Conservation (phyloP, 2,113 vertebrate species). For the Chaetorhynchus papuensis region DNA sequence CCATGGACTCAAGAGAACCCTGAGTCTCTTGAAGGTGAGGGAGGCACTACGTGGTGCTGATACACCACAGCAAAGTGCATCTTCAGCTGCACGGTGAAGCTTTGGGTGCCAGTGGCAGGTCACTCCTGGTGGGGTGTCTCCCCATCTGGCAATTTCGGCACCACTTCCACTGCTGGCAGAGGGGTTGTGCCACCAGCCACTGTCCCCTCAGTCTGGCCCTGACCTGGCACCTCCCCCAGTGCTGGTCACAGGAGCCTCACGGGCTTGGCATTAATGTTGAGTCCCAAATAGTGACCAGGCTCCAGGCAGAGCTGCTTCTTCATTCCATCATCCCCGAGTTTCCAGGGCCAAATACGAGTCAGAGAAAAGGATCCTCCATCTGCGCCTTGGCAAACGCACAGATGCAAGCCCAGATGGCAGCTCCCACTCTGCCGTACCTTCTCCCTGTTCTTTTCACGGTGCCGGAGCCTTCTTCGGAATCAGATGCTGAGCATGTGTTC, state of each 20-base stretch:
- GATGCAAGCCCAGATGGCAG: constrained; percentile 61
- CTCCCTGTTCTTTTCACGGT: constrained; percentile 63
- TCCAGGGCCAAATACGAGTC: constrained; percentile 39
- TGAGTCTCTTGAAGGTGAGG: background rate
- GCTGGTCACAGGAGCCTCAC: background rate
- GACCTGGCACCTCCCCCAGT: background rate
- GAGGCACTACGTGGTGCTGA: background rate
- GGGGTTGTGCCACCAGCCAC: accelerated
- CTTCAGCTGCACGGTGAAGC: accelerated
- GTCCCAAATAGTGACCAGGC: background rate
- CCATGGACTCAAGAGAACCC: background rate
- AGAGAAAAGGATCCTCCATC: constrained; percentile 38
- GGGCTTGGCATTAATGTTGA: accelerated
- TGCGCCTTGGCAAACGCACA: constrained; percentile 43
- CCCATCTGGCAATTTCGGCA: accelerated
- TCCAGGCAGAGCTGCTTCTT: background rate
- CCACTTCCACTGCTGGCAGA: accelerated
- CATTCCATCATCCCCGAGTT: background rate
- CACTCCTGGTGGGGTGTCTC: background rate
- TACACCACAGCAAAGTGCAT: accelerated
- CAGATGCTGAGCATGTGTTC: constrained; percentile 41
- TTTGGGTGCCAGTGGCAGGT: background rate
- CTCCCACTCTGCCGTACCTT: constrained; percentile 61
- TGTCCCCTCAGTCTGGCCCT: background rate
- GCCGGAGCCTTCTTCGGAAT: constrained; percentile 11